Conservation (phyloP, 2,797 vertebrate genomes). For the Brachymystax lenok region DNA sequence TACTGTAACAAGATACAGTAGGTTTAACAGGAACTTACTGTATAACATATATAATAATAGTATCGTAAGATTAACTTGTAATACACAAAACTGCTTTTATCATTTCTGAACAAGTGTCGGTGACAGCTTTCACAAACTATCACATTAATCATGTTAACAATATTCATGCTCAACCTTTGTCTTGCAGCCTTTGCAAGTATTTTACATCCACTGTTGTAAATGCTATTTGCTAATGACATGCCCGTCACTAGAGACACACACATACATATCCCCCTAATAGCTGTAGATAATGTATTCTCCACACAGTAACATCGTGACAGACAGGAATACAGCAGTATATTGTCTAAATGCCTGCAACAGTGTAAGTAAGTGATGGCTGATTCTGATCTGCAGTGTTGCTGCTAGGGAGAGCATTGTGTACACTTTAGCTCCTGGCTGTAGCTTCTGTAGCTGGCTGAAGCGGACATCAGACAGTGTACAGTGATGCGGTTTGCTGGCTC, state of each 20-base stretch:
- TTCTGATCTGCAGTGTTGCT: neutral
- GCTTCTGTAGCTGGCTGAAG: neutral
- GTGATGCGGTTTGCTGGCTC: neutral
- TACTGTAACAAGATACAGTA: too few species aligned
- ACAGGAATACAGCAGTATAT: neutral
- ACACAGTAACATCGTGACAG: neutral
- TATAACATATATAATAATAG: neutral
- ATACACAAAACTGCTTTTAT: neutral
- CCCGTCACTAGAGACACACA: neutral
- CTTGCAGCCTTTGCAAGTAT: neutral
- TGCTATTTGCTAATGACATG: neutral
- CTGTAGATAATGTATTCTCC: neutral
- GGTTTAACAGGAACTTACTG: neutral
- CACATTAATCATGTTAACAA: neutral
- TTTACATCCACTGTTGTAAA: neutral
- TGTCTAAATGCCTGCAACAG: slow-evolving; percentile 8
- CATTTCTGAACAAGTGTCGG: neutral
- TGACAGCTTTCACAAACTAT: neutral
- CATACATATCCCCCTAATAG: neutral
- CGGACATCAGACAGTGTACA: neutral
- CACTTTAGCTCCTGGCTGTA: neutral
- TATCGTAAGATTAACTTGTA: too few species aligned
- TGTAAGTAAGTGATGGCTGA: neutral
- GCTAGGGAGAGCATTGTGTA: neutral
- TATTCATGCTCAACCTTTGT: too few species aligned